These are phyloP conservation scores for Pan troglodytes DNA, from an alignment of 2,113 vertebrate species.

Conservation along the genomic window NHGRI_mPanTro3-v2.1_pri NC_072411.2:137231501-137232000, in stretches of 20 bases:
- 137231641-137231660: too few relatives aligned
- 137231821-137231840: fast-evolving
- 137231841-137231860: fast-evolving
- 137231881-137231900: neutral
- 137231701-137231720: neutral
- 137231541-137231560: neutral
- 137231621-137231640: too few relatives aligned
- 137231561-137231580: neutral
- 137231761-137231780: neutral
- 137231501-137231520: neutral
- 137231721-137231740: neutral
- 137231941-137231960: neutral
- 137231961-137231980: neutral
- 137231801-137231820: fast-evolving
- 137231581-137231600: neutral
- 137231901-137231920: fast-evolving
- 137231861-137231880: neutral
- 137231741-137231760: neutral
- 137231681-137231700: fast-evolving
- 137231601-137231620: fast-evolving
- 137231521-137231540: fast-evolving
- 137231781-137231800: neutral
- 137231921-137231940: neutral
- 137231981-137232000: fast-evolving
- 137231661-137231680: neutral